A percentile compares a stretch with the other conserved stretches of the same genome.
These are phyloP conservation scores for Mus minutoides DNA, from an alignment of 2,797 vertebrate genomes.

Conservation along the genomic window DNA sequence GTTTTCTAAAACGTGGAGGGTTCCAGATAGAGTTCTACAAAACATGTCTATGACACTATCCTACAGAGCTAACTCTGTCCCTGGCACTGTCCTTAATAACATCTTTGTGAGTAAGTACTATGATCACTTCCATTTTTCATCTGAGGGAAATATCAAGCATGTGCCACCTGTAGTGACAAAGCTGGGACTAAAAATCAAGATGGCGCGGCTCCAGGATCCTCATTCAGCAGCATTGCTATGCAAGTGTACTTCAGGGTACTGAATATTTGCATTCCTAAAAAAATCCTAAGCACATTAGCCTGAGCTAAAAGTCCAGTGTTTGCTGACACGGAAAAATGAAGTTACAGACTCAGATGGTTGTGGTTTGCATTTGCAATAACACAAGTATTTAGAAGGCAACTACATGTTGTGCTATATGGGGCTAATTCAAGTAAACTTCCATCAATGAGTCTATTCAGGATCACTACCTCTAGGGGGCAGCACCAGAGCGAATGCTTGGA, in stretches of 20 bases:
- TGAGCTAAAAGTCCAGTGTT: neutral
- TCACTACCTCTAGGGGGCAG: neutral
- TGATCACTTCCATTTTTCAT: fast-evolving
- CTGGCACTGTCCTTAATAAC: neutral
- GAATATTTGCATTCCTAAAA: neutral
- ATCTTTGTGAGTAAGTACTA: neutral
- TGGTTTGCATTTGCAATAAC: neutral
- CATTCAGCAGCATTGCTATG: no score
- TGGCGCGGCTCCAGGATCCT: neutral
- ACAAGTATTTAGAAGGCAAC: fast-evolving
- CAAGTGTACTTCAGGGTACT: neutral
- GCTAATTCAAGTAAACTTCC: neutral
- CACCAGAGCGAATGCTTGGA: neutral
- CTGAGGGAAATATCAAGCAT: neutral
- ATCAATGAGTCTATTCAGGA: neutral
- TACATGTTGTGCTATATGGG: neutral
- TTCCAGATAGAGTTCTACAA: neutral
- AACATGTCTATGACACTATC: neutral
- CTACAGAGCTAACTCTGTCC: neutral
- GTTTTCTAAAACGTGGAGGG: neutral
- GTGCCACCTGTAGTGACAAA: neutral
- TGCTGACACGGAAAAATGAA: neutral
- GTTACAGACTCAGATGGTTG: neutral
- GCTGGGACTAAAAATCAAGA: neutral
- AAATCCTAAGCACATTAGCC: neutral